Evolutionary conservation across 2,888 invertebrate genomes (phyloP).

Genomic region (Tenthredo mesomela): DNA sequence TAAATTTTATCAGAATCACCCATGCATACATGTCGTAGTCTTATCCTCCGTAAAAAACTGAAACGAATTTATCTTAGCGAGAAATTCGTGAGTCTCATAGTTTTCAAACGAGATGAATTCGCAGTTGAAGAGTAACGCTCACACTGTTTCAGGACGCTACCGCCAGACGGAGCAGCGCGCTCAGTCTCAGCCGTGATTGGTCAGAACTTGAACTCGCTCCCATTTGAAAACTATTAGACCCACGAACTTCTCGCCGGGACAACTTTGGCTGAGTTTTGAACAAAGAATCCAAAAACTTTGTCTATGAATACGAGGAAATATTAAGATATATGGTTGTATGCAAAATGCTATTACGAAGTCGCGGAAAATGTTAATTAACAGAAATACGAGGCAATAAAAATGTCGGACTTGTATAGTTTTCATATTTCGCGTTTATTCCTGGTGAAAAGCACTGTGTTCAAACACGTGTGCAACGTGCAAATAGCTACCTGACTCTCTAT

Average conservation of each 20-base stretch:
- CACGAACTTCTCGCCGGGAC: not conserved
- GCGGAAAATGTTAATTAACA: not conserved
- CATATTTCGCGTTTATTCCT: not conserved
- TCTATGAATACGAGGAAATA: not conserved
- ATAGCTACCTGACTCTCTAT: not conserved
- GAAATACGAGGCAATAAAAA: not conserved
- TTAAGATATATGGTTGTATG: not conserved
- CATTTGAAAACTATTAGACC: conserved; percentile 8
- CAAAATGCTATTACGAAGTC: not conserved
- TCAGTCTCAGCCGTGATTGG: not conserved
- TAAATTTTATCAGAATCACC: not conserved
- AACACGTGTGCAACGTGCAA: not conserved
- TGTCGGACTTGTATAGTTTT: not conserved
- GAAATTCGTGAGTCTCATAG: not conserved
- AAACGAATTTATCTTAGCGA: not conserved
- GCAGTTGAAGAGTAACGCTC: conserved; percentile 11
- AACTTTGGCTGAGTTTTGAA: not conserved
- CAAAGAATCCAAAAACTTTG: not conserved
- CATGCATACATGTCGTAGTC: not conserved
- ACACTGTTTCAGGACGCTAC: not conserved
- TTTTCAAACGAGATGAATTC: not conserved
- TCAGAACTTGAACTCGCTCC: not conserved
- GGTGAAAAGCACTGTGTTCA: not conserved
- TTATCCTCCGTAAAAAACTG: not conserved
- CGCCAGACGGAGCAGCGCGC: not conserved